Evolutionary conservation across 2,888 invertebrate species (phyloP).

Genomic region (Diaprepes abbreviatus): DNA sequence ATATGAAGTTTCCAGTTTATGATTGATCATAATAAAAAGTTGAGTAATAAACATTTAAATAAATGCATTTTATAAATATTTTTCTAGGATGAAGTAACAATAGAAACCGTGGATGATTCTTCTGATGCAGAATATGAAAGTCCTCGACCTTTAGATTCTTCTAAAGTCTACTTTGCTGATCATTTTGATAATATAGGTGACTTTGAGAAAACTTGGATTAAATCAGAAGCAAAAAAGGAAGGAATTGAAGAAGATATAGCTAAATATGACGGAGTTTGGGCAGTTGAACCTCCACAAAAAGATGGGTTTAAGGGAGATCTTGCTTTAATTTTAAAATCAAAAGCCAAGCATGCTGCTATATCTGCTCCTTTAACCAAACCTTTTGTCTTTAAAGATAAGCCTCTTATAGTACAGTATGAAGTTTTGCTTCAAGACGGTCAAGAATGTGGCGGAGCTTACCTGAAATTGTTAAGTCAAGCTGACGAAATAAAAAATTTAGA

Average conservation of each 20-base stretch:
- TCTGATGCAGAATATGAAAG: constrained; percentile 76
- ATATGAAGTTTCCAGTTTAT: too few species aligned
- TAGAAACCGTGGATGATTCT: constrained; percentile 59
- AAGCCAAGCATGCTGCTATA: constrained; percentile 97
- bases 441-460: constrained; percentile 98
- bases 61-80: neutral
- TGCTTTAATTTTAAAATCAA: constrained; percentile 91
- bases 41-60: neutral
- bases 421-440: constrained; percentile 92
- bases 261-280: constrained; percentile 93
- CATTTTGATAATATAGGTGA: constrained; percentile 84
- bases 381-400: constrained; percentile 87
- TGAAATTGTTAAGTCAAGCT: constrained; percentile 88
- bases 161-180: constrained; percentile 82
- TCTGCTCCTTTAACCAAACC: constrained; percentile 82
- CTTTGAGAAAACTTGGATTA: constrained; percentile 86
- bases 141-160: constrained; percentile 75
- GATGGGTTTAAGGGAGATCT: constrained; percentile 82
- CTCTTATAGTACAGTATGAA: constrained; percentile 93
- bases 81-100: constrained; percentile 59
- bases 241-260: constrained; percentile 88
- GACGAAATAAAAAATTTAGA: constrained; percentile 79
- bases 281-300: constrained; percentile 81
- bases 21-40: too few species aligned
- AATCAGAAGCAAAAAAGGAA: constrained; percentile 89